Percentiles rank a stretch among this genome's conserved stretches.
Evolutionary conservation across 1,140 invertebrate genomes (phyloP).

Genomic region (Melipona quadrifasciata): DNA sequence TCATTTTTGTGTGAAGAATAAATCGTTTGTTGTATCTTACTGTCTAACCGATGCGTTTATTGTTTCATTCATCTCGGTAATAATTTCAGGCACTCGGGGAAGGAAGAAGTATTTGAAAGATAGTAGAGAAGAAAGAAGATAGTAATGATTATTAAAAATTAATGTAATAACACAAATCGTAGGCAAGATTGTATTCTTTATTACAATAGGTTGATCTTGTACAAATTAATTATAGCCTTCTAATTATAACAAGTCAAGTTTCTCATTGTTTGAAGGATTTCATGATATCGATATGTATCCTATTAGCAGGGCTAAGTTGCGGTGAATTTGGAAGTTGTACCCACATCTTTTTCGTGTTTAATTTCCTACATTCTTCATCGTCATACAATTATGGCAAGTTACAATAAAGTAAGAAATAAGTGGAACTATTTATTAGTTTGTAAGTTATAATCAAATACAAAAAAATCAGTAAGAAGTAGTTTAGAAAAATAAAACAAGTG

Average conservation of each 20-base stretch:
- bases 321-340: slow-evolving; percentile 72
- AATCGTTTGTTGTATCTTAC: background rate
- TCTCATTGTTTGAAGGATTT: slow-evolving; percentile 74
- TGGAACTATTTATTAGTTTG: slow-evolving; percentile 54
- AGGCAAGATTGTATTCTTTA: slow-evolving; percentile 81
- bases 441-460: slow-evolving; percentile 43
- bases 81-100: background rate
- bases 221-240: slow-evolving; percentile 80
- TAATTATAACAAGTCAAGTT: slow-evolving; percentile 78
- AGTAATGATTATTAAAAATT: background rate
- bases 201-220: slow-evolving; percentile 80
- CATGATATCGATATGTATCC: slow-evolving; percentile 79
- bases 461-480: slow-evolving; percentile 34
- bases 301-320: slow-evolving; percentile 77
- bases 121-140: too few relatives aligned
- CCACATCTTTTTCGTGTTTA: slow-evolving; percentile 53
- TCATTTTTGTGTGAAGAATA: background rate
- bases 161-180: slow-evolving; percentile 33
- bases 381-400: slow-evolving; percentile 50
- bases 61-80: background rate
- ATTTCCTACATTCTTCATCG: slow-evolving; percentile 10
- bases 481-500: slow-evolving; percentile 32
- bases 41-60: background rate
- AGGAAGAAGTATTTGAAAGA: background rate
- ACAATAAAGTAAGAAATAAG: slow-evolving; percentile 40